phyloP scores from a whole-genome alignment of 37 sponge, comb jelly and placozoan species.

The Lycopodina hypogea region DNA sequence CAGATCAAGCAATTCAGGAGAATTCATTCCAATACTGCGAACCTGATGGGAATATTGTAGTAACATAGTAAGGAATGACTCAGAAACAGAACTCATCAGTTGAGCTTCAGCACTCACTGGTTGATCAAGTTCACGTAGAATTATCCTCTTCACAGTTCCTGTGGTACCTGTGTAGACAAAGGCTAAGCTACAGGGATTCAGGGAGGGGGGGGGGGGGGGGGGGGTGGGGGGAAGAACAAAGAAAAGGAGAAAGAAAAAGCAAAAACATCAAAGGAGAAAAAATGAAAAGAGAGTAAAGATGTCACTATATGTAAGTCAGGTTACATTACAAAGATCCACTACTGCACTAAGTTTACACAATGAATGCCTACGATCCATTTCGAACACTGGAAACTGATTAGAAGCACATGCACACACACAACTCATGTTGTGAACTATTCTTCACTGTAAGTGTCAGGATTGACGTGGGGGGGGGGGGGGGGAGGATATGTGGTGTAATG shows the following conservation, averaged over 20 bases:
- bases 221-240: background rate
- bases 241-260: background rate
- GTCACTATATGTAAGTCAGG: too few species aligned
- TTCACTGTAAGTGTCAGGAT: too few species aligned
- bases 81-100: background rate
- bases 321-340: too few species aligned
- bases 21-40: conserved; percentile 77
- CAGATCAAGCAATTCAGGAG: conserved; percentile 77
- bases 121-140: conserved; percentile 83
- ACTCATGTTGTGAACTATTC: too few species aligned
- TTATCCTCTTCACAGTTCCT: conserved; percentile 82
- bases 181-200: conserved; percentile 52
- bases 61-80: background rate
- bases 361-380: too few species aligned
- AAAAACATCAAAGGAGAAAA: too few species aligned
- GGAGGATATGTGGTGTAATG: background rate
- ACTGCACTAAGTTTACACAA: too few species aligned
- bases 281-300: too few species aligned
- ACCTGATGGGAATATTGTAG: conserved; percentile 46
- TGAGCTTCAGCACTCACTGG: conserved; percentile 51
- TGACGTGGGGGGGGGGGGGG: background rate
- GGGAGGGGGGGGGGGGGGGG: background rate
- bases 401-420: too few species aligned
- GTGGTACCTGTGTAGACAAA: conserved; percentile 76
- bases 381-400: too few species aligned